Evolutionary conservation across 2,113 vertebrate genomes (phyloP).

Genomic region (Indicator indicator): DNA sequence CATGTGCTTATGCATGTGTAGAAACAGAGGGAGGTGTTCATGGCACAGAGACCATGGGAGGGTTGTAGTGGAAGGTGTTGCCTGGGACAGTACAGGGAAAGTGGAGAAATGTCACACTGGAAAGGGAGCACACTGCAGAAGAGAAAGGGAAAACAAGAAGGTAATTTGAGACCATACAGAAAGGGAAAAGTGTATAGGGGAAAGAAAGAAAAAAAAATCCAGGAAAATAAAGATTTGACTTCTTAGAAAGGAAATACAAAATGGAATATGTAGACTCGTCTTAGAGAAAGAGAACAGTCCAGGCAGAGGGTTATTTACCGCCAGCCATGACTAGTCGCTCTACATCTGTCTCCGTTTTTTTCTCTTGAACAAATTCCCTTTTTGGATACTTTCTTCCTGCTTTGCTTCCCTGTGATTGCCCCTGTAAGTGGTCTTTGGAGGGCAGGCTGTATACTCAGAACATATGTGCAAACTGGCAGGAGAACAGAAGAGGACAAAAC

Average conservation of each 20-base stretch:
- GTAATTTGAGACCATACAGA: background rate
- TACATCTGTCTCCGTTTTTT: slow-evolving; percentile 67
- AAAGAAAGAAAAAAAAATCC: background rate
- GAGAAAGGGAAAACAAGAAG: background rate
- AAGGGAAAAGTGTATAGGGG: background rate
- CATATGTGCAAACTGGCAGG: slow-evolving; percentile 68
- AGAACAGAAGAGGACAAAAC: slow-evolving; percentile 69
- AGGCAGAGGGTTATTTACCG: slow-evolving; percentile 66
- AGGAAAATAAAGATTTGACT: slow-evolving; percentile 24
- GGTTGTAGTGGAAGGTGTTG: background rate
- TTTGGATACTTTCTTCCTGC: slow-evolving; percentile 67
- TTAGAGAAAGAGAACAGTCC: slow-evolving; percentile 38
- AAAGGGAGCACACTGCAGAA: background rate
- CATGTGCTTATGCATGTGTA: background rate
- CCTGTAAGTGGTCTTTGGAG: slow-evolving; percentile 68
- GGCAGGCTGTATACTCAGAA: slow-evolving; percentile 61
- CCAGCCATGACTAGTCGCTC: slow-evolving; percentile 45
- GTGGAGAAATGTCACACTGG: background rate
- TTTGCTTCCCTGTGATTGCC: slow-evolving; percentile 68
- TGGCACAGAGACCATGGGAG: background rate
- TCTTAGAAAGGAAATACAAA: slow-evolving; percentile 54
- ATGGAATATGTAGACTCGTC: slow-evolving; percentile 42
- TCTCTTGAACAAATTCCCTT: slow-evolving; percentile 63
- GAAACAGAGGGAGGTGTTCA: background rate
- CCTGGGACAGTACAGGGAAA: background rate